A percentile compares a stretch with the other conserved stretches of the same genome.
Evolutionary conservation across 2,888 invertebrate genomes (phyloP).

Genomic region (Sphinx pinastri): DNA sequence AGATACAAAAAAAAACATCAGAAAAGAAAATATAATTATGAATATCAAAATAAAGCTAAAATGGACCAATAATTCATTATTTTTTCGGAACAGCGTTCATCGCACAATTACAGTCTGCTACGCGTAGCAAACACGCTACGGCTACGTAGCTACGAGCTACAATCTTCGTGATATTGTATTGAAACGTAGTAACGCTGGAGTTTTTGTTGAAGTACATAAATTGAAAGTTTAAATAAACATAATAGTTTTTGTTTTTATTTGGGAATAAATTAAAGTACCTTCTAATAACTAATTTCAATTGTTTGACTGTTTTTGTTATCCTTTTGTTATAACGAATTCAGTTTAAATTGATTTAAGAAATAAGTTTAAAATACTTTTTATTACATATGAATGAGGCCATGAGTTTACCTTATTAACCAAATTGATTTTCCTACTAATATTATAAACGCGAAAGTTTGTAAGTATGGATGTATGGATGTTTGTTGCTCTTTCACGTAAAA

Average conservation of each 20-base stretch:
- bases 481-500: too few species aligned
- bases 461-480: too few species aligned
- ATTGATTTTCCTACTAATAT: too few species aligned
- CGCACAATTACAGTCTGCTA: conserved; percentile 47
- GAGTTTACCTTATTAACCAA: too few species aligned
- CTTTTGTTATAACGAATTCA: neutral
- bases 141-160: conserved; percentile 38
- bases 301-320: conserved; percentile 5
- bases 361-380: neutral
- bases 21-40: too few species aligned
- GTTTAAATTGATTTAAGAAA: neutral
- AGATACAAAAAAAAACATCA: too few species aligned
- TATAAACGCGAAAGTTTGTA: too few species aligned
- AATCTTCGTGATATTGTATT: neutral
- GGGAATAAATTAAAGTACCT: neutral
- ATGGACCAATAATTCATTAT: too few species aligned
- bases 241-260: neutral
- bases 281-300: neutral
- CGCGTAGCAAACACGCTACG: conserved; percentile 51
- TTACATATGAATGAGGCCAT: too few species aligned
- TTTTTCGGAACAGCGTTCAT: conserved; percentile 22
- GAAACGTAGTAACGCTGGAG: neutral
- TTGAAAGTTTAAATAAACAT: neutral
- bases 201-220: neutral
- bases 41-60: too few species aligned